Base-by-base conservation (phyloP, 2,888 invertebrate species). In the Sabatieria punctata region DNA sequence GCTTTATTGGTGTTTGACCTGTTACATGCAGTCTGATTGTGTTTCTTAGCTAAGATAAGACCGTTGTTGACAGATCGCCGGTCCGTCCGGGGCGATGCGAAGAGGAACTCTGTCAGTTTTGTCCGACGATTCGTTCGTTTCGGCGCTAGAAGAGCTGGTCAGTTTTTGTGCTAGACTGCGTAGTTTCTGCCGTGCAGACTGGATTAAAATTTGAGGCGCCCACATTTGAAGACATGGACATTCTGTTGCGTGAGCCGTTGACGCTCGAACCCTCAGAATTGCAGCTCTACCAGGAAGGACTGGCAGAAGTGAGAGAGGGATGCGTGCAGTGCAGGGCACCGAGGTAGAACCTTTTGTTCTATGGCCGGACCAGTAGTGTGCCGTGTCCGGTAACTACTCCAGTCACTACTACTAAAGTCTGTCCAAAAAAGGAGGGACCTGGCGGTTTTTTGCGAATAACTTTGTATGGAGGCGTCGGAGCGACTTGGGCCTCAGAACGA, bases 101-200 rank as follows among this genome's bases (percentile, higher is more conserved):
- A 26, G 27, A 18, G 25, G 69, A 59, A 55, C 71, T 55, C 56
- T 73, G 51, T 57, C 66, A 50, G 78, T 84, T 52, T 85, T 86
- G 55, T 86, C 86, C 18, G 83, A 84, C 0, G 93, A 93, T 66
- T 89, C 89, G 51, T 95, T 91, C 70, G 85, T 88, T 43, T 93
- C 91, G 1, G 93, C 93, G 0, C 80, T 86, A 61, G 93, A 91
- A 66, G 64, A 70, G 60, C 68, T 68, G 54, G n/a, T 41, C 22
- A 19, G 25, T 27, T 1, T 21, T 15, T 24, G 1, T 22, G 22
- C 26, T 18, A 13, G 19, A 19, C 18, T 22, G 21, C 23, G 15
- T 30, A 35, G 11, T 25, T 43, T 26, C 44, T 1, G 37, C 37
- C 18, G 15, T 37, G 6, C n/a, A 23, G 22, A n/a, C 18, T 23